A percentile compares a stretch with the other conserved stretches of the same genome.
Evolutionary conservation across 2,113 vertebrate genomes (phyloP).

Genomic region (Tyto alba): DNA sequence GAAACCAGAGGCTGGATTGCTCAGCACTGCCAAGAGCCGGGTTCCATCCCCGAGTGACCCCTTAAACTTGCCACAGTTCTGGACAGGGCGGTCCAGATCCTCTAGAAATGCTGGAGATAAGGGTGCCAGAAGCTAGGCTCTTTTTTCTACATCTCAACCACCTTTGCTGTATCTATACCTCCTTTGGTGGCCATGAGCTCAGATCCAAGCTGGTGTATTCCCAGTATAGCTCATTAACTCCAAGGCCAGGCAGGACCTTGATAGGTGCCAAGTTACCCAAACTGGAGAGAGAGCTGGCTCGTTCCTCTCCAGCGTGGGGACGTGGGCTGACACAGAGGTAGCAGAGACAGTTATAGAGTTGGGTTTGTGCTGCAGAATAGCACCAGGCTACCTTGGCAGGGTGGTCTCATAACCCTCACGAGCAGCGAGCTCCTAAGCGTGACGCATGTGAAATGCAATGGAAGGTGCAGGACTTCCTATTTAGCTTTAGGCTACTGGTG

Average conservation of each 20-base stretch:
- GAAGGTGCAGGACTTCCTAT: background rate
- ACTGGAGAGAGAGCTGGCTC: background rate
- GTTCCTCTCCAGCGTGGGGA: background rate
- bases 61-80: background rate
- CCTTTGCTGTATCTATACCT: background rate
- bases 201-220: fast-evolving
- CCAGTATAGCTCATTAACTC: background rate
- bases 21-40: background rate
- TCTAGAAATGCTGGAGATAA: background rate
- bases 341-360: background rate
- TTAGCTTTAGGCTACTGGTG: background rate
- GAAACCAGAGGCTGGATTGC: background rate
- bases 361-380: background rate
- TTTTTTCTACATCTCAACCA: background rate
- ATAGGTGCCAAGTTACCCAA: background rate
- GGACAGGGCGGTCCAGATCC: background rate
- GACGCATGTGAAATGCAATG: background rate
- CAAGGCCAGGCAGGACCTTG: background rate
- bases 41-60: background rate
- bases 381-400: background rate
- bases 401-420: background rate
- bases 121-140: background rate
- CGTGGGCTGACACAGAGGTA: background rate
- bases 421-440: fast-evolving
- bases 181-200: background rate